Percentiles rank a stretch among this genome's conserved stretches.
phyloP scores from a whole-genome alignment of 2,888 invertebrate species.

The Cacoxenus indagator region DNA sequence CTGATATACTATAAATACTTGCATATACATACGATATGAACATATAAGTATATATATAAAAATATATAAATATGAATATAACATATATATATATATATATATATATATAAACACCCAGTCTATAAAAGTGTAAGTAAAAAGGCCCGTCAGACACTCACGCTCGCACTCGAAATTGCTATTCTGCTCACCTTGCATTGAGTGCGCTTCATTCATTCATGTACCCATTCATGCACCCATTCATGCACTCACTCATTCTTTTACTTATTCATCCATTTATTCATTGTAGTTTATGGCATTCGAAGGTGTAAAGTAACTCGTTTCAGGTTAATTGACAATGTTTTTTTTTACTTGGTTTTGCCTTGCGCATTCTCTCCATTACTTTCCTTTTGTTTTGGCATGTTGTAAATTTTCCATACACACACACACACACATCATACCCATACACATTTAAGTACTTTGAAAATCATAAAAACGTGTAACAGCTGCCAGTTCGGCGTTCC shows the following conservation, averaged over 20 bases:
- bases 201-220: neutral
- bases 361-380: conserved; percentile 33
- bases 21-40: neutral
- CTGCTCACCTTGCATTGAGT: neutral
- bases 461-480: neutral
- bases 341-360: conserved; percentile 45
- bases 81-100: neutral
- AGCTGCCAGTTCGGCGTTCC: neutral
- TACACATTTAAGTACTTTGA: neutral
- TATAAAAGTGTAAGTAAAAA: neutral
- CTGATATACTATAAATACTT: neutral
- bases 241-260: no score
- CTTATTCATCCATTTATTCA: no score
- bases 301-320: conserved; percentile 59
- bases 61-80: neutral
- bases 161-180: neutral
- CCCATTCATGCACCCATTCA: no score
- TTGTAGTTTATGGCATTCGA: conserved; percentile 50
- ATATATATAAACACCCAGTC: neutral
- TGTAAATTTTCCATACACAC: conserved; percentile 16
- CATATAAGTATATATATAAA: neutral
- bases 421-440: conserved; percentile 28
- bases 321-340: conserved; percentile 63
- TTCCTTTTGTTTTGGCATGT: conserved; percentile 8
- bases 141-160: neutral